Conservation (phyloP, 2,888 invertebrate genomes). For the Caenorhabditis sp. region DNA sequence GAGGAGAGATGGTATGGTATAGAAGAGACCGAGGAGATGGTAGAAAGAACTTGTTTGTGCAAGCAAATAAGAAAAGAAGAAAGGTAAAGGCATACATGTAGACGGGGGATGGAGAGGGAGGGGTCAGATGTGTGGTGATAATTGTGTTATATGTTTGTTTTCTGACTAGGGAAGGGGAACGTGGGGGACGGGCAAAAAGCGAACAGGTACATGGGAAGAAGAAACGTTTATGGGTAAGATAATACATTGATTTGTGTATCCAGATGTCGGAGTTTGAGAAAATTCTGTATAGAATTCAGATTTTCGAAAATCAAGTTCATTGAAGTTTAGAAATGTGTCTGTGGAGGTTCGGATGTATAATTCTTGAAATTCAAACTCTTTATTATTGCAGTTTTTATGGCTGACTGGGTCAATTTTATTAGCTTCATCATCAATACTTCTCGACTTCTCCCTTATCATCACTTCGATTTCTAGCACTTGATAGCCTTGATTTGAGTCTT, state of each 20-base stretch:
- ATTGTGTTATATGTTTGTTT: constrained; percentile 48
- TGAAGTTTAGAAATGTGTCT: no score
- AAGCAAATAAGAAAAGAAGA: constrained; percentile 29
- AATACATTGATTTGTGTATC: no score
- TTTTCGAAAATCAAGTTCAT: no score
- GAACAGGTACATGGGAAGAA: constrained; percentile 35
- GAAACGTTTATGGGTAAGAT: neutral
- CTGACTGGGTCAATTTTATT: constrained; percentile 10
- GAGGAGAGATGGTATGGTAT: constrained; percentile 14
- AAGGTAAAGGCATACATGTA: constrained; percentile 27
- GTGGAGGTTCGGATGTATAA: neutral
- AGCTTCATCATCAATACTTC: constrained; percentile 2
- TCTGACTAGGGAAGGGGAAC: constrained; percentile 6
- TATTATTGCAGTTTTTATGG: constrained; percentile 10
- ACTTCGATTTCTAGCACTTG: constrained; percentile 40
- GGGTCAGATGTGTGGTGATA: constrained; percentile 41
- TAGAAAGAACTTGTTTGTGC: constrained; percentile 44
- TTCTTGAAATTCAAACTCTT: neutral
- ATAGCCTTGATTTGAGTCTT: constrained; percentile 57
- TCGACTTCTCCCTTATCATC: neutral
- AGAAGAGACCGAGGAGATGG: constrained; percentile 13
- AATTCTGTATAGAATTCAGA: no score
- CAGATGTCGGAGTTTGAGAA: no score
- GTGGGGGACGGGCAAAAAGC: neutral
- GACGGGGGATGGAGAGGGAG: constrained; percentile 6